Evolutionary conservation across 2,797 vertebrate species (phyloP), one percentile per base, ranked within the genome.

Genomic region (Mus caroli): DNA sequence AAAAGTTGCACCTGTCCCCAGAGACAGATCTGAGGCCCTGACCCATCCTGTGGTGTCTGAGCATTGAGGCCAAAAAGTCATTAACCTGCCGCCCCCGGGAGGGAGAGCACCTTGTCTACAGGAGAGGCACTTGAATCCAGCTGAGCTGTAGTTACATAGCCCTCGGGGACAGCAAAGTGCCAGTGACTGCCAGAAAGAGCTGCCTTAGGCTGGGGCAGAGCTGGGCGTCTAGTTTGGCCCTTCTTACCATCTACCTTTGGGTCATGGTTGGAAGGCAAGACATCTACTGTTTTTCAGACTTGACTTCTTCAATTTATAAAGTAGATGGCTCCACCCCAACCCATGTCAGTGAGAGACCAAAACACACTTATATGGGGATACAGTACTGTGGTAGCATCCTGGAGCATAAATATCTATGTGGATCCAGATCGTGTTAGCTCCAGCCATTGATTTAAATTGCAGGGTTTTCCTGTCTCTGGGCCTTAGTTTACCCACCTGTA

Each of bases 21-120:
- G 22, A 82, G 90, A 80, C 56, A 67, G 34, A 78, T 79, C 90
- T 85, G 58, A 93, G 88, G 88, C 31, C 56, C 54, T 54, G 43
- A 54, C 13, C 11, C 69, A 28, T 50, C 14, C 90, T 67, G 6
- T 40, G 10, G 46, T 56, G 50, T 77, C 83, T 67, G 71, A 87
- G 26, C 79, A 12, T 10, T 40, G 80, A 77, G 91, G 15, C 58
- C 58, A 79, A 76, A 95, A 64, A 93, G 56, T 9, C 43, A 54
- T 85, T 60, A 73, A 37, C 22, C 46, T 26, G n/a, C n/a, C 52
- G 6, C 91, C n/a, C 73, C 40, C 58, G 64, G 60, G 88, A 90
- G 56, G 94, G 88, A 86, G 24, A 77, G 26, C 34, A 60, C 56
- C 73, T 94, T 85, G 77, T 67, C 43, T 15, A 0, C n/a, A 19